Conservation (phyloP, 1,140 invertebrate genomes). For the Apis cerana region DNA sequence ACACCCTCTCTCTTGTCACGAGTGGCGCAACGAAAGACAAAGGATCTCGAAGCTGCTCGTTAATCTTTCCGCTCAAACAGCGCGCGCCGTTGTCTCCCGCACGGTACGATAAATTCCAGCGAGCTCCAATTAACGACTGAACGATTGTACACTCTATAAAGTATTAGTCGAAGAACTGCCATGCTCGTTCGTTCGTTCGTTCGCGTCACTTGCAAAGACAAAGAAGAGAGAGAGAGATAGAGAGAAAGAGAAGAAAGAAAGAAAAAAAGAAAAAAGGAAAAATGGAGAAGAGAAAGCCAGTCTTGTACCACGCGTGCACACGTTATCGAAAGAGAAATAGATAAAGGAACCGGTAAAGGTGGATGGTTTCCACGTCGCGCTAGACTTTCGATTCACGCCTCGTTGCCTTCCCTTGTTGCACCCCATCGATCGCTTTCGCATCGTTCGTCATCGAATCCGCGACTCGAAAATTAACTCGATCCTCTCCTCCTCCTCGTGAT, state of each 20-base stretch:
- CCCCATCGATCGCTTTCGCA: background rate
- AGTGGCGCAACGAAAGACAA: constrained; percentile 3
- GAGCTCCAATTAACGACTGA: constrained; percentile 38
- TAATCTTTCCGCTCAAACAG: constrained; percentile 23
- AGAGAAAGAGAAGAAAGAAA: background rate
- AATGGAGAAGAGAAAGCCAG: no score
- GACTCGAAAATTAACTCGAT: background rate
- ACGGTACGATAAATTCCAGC: constrained; percentile 27
- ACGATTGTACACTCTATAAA: constrained; percentile 29
- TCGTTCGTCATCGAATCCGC: background rate
- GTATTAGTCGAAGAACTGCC: constrained; percentile 32
- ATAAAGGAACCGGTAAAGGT: background rate
- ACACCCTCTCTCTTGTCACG: background rate
- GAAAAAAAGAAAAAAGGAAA: background rate
- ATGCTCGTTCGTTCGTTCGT: constrained; percentile 23
- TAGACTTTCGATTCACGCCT: background rate
- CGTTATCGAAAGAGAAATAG: background rate
- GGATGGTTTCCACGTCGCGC: constrained; percentile 9
- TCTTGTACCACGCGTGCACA: background rate
- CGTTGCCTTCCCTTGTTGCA: background rate
- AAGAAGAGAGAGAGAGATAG: background rate
- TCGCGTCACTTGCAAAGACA: background rate
- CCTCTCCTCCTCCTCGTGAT: background rate
- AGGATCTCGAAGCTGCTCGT: constrained; percentile 11
- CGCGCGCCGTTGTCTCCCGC: constrained; percentile 28